Conservation (phyloP, 1,140 invertebrate species). For the Belonocnema kinseyi region DNA sequence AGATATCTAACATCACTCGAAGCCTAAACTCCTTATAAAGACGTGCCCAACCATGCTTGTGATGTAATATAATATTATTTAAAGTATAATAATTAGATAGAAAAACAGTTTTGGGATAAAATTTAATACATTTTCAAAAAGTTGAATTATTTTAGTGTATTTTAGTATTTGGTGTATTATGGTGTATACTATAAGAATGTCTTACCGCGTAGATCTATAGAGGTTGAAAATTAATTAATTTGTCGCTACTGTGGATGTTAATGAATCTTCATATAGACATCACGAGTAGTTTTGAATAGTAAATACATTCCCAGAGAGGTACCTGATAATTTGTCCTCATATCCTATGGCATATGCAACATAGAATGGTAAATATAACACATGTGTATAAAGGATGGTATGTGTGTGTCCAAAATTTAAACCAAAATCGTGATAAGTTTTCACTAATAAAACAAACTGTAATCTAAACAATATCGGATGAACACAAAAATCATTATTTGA, state of each 20-base stretch:
- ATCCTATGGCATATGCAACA: not conserved
- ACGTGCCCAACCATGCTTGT: too few species aligned
- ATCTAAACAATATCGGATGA: too few species aligned
- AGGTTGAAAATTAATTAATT: constrained; percentile 12
- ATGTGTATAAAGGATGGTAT: not conserved
- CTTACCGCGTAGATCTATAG: not conserved
- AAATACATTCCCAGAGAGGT: not conserved
- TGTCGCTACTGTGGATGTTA: constrained; percentile 13
- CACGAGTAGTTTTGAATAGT: constrained; percentile 1
- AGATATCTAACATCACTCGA: too few species aligned
- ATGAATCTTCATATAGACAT: constrained; percentile 1
- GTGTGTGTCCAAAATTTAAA: not conserved
- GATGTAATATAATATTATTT: too few species aligned
- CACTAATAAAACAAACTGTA: too few species aligned
- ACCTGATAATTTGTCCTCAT: constrained; percentile 2
- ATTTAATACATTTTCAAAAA: too few species aligned
- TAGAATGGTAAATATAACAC: not conserved
- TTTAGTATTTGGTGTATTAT: too few species aligned
- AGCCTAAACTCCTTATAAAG: too few species aligned
- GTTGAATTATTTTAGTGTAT: too few species aligned
- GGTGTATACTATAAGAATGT: not conserved
- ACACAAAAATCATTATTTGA: too few species aligned
- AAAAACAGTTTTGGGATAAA: too few species aligned
- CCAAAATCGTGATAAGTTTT: not conserved
- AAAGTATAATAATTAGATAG: too few species aligned